Percentiles rank a stretch among this genome's conserved stretches.
These are phyloP conservation scores for Scortum barcoo DNA, from an alignment of 2,113 vertebrate genomes.

Conservation along the genomic window DNA sequence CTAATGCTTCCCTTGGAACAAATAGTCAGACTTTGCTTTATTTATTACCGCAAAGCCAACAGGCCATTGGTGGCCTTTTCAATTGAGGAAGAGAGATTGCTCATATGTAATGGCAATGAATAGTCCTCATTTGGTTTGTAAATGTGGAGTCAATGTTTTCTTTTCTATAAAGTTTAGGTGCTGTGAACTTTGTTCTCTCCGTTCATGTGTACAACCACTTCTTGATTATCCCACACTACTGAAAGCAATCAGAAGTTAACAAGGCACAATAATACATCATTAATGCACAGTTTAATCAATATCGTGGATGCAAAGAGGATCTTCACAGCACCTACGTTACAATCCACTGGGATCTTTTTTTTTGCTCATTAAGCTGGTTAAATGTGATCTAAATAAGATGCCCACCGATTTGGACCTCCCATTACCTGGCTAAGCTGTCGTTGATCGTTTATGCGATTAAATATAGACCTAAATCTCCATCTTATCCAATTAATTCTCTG, in stretches of 20 bases:
- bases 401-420: constrained; percentile 72
- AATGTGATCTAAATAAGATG: constrained; percentile 83
- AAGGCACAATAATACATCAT: constrained; percentile 49
- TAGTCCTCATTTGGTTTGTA: constrained; percentile 53
- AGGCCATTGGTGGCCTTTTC: constrained; percentile 78
- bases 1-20: constrained; percentile 70
- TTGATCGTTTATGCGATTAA: constrained; percentile 85
- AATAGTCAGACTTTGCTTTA: constrained; percentile 63
- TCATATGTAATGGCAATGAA: constrained; percentile 45
- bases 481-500: constrained; percentile 87
- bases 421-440: constrained; percentile 76
- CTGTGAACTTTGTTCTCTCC: background rate
- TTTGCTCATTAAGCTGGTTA: constrained; percentile 78
- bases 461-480: constrained; percentile 84
- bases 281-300: constrained; percentile 50
- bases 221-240: constrained; percentile 26
- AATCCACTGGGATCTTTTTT: constrained; percentile 57
- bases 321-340: constrained; percentile 36
- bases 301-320: constrained; percentile 18
- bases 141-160: constrained; percentile 30
- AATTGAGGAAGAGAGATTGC: constrained; percentile 69
- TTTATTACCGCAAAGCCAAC: constrained; percentile 70
- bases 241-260: constrained; percentile 60
- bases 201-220: background rate
- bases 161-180: constrained; percentile 26